phyloP scores from a whole-genome alignment of 1,140 invertebrate genomes.

The Pachypsylla venusta region DNA sequence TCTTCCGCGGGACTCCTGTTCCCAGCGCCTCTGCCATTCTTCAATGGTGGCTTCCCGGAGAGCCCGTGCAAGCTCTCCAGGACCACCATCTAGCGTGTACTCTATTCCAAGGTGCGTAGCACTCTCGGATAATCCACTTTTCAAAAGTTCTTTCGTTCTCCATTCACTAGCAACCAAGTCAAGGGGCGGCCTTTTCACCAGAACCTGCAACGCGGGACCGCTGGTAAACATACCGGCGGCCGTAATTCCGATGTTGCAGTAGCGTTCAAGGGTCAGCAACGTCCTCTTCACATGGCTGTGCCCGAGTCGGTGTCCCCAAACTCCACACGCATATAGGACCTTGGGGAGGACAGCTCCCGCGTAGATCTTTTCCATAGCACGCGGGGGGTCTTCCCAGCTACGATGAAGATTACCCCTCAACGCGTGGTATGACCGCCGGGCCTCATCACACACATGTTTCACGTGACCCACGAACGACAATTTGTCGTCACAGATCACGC shows the following conservation, averaged over 20 bases:
- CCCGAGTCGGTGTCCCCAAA: neutral
- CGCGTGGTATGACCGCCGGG: neutral
- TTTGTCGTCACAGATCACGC: neutral
- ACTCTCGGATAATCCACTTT: neutral
- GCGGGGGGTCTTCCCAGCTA: neutral
- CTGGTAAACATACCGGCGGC: neutral
- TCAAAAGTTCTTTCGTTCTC: neutral
- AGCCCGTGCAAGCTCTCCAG: neutral
- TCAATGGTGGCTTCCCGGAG: neutral
- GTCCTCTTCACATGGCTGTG: fast-evolving
- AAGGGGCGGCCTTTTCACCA: neutral
- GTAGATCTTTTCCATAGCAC: neutral
- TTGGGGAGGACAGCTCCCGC: neutral
- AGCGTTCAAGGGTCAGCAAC: neutral
- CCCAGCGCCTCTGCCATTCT: neutral
- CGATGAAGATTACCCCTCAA: neutral
- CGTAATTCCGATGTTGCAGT: neutral
- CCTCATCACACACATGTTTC: neutral
- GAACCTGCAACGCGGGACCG: neutral
- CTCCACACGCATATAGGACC: neutral
- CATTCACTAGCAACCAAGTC: neutral
- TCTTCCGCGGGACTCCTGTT: neutral
- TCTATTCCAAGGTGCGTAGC: neutral
- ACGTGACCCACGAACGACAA: neutral
- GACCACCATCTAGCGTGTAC: neutral